These are phyloP conservation scores for Pitangus sulphuratus DNA, from an alignment of 2,797 vertebrate genomes.

Conservation along the genomic window DNA sequence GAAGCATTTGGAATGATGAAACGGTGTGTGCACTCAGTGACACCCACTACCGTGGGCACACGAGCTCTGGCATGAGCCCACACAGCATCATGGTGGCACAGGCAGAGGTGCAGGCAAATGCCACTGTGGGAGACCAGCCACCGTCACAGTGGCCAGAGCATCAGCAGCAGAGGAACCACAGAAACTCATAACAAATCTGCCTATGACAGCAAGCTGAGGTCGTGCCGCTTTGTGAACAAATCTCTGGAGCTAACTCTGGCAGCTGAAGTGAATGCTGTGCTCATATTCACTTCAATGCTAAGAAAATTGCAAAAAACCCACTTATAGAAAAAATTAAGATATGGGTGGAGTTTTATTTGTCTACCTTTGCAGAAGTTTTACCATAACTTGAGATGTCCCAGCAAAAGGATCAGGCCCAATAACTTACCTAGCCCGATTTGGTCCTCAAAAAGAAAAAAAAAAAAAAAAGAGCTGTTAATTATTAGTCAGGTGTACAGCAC, in stretches of 20 bases:
- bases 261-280: background rate
- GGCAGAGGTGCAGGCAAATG: background rate
- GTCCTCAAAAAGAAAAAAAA: background rate
- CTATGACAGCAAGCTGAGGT: background rate
- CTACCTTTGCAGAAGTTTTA: background rate
- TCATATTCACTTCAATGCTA: rapidly evolving
- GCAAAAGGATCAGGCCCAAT: background rate
- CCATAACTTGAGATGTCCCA: background rate
- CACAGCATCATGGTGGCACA: rapidly evolving
- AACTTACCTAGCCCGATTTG: background rate
- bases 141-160: rapidly evolving
- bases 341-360: rapidly evolving
- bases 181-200: background rate
- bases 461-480: background rate
- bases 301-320: background rate
- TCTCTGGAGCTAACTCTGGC: background rate
- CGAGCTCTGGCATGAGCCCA: rapidly evolving
- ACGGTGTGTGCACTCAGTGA: rapidly evolving
- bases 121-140: rapidly evolving
- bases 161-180: background rate
- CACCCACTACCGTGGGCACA: rapidly evolving
- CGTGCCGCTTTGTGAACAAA: rapidly evolving
- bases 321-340: background rate
- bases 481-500: background rate
- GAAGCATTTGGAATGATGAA: rapidly evolving